phyloP scores from a whole-genome alignment of 1,140 invertebrate species.

The Drosophila funebris region DNA sequence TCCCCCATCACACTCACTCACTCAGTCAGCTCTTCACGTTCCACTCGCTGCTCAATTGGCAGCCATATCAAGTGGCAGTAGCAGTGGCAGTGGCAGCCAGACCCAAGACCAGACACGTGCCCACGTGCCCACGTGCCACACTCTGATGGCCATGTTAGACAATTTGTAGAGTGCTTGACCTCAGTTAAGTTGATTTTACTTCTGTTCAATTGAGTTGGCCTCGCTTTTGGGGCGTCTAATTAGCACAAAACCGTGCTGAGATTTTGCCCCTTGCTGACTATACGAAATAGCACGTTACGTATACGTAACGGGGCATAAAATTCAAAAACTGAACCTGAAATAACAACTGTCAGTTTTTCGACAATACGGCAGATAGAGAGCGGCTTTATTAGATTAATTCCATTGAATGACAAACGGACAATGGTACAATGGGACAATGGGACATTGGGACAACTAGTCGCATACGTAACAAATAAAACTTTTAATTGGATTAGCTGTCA shows the following conservation, averaged over 20 bases:
- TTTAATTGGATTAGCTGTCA: conserved; percentile 83
- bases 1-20: neutral
- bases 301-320: conserved; percentile 10
- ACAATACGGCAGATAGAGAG: conserved; percentile 17
- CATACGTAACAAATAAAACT: conserved; percentile 81
- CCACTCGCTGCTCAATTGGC: conserved; percentile 25
- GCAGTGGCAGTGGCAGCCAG: conserved; percentile 19
- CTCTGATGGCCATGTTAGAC: conserved; percentile 16
- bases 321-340: conserved; percentile 25
- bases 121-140: conserved; percentile 40
- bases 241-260: conserved; percentile 18
- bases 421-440: conserved; percentile 6
- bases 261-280: neutral
- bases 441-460: conserved; percentile 30
- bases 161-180: conserved; percentile 35
- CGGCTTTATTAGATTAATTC: conserved; percentile 78
- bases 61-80: conserved; percentile 31
- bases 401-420: conserved; percentile 61
- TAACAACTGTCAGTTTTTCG: conserved; percentile 28
- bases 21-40: conserved; percentile 3
- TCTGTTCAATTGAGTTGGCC: conserved; percentile 25
- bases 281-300: neutral
- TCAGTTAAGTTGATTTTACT: conserved; percentile 37
- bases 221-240: conserved; percentile 29
- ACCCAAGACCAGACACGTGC: conserved; percentile 34